Percentiles rank a stretch among this genome's conserved stretches.
Evolutionary conservation across 2,888 invertebrate genomes (phyloP).

Genomic region (Cecidostiba fungosa): DNA sequence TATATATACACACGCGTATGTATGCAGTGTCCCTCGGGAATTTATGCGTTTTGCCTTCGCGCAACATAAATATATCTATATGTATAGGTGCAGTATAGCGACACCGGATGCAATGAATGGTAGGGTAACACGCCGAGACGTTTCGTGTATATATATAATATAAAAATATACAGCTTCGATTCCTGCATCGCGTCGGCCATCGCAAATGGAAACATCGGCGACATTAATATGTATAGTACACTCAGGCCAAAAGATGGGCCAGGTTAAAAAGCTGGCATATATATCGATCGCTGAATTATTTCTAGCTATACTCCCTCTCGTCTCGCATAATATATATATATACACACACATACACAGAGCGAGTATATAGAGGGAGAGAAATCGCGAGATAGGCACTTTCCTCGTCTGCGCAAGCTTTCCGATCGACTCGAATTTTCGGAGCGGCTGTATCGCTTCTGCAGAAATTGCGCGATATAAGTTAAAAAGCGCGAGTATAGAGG

Average conservation of each 20-base stretch:
- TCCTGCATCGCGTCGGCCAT: no score
- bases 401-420: not conserved
- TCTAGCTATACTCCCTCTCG: not conserved
- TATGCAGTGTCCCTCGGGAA: not conserved
- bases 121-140: constrained; percentile 67
- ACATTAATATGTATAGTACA: constrained; percentile 54
- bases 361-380: not conserved
- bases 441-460: not conserved
- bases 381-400: constrained; percentile 35
- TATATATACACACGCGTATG: no score
- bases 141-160: not conserved
- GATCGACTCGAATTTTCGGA: not conserved
- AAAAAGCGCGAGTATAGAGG: constrained; percentile 38
- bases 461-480: constrained; percentile 41
- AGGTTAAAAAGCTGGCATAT: not conserved
- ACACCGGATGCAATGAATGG: constrained; percentile 67
- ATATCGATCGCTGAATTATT: constrained; percentile 30
- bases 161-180: not conserved
- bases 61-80: constrained; percentile 48
- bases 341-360: not conserved
- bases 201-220: constrained; percentile 63
- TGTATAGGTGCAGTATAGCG: constrained; percentile 10
- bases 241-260: not conserved
- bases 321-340: not conserved
- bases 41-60: constrained; percentile 26